Percentiles rank a stretch among this genome's conserved stretches.
Evolutionary conservation across 2,888 invertebrate species (phyloP).

Genomic region (Cyclophora punctaria): DNA sequence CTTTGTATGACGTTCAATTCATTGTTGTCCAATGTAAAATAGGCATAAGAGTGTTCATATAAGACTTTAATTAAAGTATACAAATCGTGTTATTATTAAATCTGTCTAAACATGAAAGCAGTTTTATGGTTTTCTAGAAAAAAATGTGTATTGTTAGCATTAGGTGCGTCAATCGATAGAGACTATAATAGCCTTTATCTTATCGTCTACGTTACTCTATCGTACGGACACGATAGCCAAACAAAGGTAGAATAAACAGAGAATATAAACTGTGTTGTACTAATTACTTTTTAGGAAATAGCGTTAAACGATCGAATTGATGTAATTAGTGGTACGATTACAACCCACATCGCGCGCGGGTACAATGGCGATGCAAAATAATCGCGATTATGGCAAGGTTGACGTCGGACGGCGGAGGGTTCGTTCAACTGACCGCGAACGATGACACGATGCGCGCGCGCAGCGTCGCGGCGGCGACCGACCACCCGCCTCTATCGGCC

Average conservation of each 20-base stretch:
- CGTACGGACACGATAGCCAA: constrained; percentile 7
- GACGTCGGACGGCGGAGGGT: constrained; percentile 67
- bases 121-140: too few relatives aligned
- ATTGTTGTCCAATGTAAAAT: constrained; percentile 7
- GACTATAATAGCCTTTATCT: constrained; percentile 22
- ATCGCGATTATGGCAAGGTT: constrained; percentile 74
- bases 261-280: too few relatives aligned
- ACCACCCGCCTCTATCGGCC: constrained; percentile 26
- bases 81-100: not conserved
- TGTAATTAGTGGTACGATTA: constrained; percentile 52
- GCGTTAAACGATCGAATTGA: constrained; percentile 3
- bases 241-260: too few relatives aligned
- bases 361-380: constrained; percentile 71
- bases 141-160: constrained; percentile 14
- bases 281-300: too few relatives aligned
- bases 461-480: constrained; percentile 53
- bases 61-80: not conserved
- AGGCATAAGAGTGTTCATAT: not conserved
- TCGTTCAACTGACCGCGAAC: constrained; percentile 74
- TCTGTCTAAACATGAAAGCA: too few relatives aligned
- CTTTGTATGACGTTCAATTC: constrained; percentile 16
- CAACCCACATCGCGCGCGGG: constrained; percentile 37
- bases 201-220: constrained; percentile 19
- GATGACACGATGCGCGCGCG: constrained; percentile 68
- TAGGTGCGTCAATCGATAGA: constrained; percentile 8